These are phyloP conservation scores for Araneus ventricosus DNA, from an alignment of 1,140 invertebrate genomes.

Conservation along the genomic window DNA sequence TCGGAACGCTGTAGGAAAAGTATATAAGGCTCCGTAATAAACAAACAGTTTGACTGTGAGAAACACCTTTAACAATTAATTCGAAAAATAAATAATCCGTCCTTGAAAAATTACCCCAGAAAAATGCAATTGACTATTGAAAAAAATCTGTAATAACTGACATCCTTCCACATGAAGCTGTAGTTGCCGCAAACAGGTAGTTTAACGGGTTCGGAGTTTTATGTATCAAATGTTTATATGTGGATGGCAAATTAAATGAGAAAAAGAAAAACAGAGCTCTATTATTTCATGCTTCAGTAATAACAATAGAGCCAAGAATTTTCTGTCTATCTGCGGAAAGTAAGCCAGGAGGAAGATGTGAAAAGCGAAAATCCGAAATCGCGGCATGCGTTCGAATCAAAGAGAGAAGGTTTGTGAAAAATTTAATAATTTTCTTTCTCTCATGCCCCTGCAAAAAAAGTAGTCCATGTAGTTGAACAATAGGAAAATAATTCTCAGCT, in stretches of 20 bases:
- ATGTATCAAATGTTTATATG: constrained; percentile 8
- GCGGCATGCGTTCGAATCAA: neutral
- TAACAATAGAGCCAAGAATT: neutral
- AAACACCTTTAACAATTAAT: too few relatives aligned
- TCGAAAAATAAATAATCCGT: too few relatives aligned
- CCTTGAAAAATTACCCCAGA: too few relatives aligned
- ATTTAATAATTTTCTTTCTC: neutral
- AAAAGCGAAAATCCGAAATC: neutral
- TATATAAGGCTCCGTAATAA: too few relatives aligned
- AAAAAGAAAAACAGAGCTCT: neutral
- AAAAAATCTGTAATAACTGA: neutral
- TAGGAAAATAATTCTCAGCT: neutral
- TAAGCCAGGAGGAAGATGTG: neutral
- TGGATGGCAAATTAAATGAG: neutral
- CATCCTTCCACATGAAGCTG: neutral
- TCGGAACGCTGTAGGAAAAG: too few relatives aligned
- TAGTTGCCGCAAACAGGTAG: neutral
- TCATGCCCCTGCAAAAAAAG: neutral
- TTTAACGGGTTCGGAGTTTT: neutral
- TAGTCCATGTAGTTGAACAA: neutral
- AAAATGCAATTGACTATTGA: too few relatives aligned
- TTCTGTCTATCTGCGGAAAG: neutral
- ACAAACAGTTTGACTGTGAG: too few relatives aligned
- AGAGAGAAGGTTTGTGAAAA: neutral
- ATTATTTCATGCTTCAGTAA: constrained; percentile 23